Base-by-base conservation (phyloP, 1,140 invertebrate genomes). In the Penaeus indicus region DNA sequence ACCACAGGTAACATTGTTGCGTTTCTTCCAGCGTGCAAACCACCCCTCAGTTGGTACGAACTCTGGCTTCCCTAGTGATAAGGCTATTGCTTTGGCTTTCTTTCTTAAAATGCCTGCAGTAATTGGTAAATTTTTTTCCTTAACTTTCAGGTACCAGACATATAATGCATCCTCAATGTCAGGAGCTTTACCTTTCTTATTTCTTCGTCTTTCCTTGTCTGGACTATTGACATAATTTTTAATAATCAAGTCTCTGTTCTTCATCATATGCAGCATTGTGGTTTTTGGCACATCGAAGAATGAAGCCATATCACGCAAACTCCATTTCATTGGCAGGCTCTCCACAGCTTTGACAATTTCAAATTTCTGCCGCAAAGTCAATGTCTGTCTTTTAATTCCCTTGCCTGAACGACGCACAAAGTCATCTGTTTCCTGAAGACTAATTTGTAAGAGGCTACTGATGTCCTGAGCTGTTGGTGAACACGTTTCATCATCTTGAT, bases 101-200 rank as follows among this genome's bases (percentile, higher is more conserved):
- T 84, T 84, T 69, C 82, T 84, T 47, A 84, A 84, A 38, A 84
- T 84, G 3, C 82, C 82, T 18, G 82, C 82, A 54, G 82, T 84
- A n/a, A 84, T 84, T 21, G 82, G 82, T 47, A 84, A 84, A 84
- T 84, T 84, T 64, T 84, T 84, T n/a, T 84, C 82, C 54, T 84
- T 84, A n/a, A 84, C 82, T 84, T 84, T 84, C 69, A 84, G 47
- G 21, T 84, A 84, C 82, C 82, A 84, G n/a, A 84, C 32, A 84
- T 84, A 84, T 16, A 84, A 42, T 13, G 82, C 82, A 84, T 84
- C 82, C n/a, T 84, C 82, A 67, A 84, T 84, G 47, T 84, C 82
- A 84, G 82, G 82, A 42, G 82, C 82, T 67, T 84, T 84, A n/a
- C 82, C 82, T 64, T 84, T 84, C 38, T 84, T 84, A 42, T 84